Conservation (phyloP, 2,888 invertebrate genomes). For the Noctua pronuba region DNA sequence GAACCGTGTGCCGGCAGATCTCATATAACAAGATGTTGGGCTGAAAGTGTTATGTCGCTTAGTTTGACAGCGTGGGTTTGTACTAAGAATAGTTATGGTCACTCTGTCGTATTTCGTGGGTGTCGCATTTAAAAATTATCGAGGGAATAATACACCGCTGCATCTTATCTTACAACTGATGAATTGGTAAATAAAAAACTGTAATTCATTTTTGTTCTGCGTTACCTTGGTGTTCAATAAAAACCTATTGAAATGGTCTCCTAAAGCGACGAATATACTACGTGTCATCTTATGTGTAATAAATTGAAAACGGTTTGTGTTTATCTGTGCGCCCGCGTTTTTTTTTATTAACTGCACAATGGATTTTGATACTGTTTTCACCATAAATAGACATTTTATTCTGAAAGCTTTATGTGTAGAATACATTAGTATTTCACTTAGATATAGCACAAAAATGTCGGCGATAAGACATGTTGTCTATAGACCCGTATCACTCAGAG, state of each 20-base stretch:
- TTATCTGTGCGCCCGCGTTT: not conserved
- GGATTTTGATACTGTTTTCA: not conserved
- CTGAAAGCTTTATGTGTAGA: not conserved
- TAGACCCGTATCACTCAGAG: no score
- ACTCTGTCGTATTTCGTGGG: not conserved
- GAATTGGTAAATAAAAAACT: not conserved
- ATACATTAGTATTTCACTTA: not conserved
- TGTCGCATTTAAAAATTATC: not conserved
- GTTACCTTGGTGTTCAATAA: not conserved
- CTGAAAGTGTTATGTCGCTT: not conserved
- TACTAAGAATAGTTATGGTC: not conserved
- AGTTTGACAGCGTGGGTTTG: slow-evolving; percentile 15
- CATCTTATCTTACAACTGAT: not conserved
- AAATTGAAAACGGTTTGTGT: not conserved
- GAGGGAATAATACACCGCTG: not conserved
- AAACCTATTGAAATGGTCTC: not conserved
- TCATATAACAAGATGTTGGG: slow-evolving; percentile 1
- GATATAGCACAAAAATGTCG: not conserved
- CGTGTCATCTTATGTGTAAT: not conserved
- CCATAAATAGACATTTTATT: not conserved
- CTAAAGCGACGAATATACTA: not conserved
- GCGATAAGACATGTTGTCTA: not conserved
- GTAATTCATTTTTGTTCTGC: not conserved
- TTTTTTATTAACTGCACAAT: not conserved
- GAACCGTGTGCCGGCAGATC: not conserved